A percentile compares a stretch with the other conserved stretches of the same genome.
phyloP scores from a whole-genome alignment of 2,797 vertebrate species.

The Podarcis lilfordi region DNA sequence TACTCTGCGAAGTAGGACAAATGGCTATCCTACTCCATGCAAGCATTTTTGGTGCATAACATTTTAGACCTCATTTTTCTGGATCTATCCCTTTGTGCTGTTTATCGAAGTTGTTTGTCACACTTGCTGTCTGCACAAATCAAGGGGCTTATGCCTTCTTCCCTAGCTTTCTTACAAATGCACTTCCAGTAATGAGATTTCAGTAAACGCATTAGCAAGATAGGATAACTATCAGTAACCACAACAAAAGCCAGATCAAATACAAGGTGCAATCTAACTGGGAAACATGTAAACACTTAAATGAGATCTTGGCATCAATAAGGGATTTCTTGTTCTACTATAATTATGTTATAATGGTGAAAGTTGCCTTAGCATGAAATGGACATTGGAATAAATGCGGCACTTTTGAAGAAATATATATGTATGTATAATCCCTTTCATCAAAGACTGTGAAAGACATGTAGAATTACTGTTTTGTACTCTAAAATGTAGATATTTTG shows the following conservation, averaged over 20 bases:
- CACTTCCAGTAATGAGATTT: slow-evolving; percentile 34
- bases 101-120: neutral
- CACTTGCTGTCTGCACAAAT: slow-evolving; percentile 24
- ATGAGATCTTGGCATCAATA: slow-evolving; percentile 58
- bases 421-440: slow-evolving; percentile 53
- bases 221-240: slow-evolving; percentile 46
- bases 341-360: slow-evolving; percentile 74
- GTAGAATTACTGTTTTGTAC: slow-evolving; percentile 59
- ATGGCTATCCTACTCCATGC: neutral
- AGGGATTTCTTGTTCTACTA: slow-evolving; percentile 63
- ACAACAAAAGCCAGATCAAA: slow-evolving; percentile 51
- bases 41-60: neutral
- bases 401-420: slow-evolving; percentile 64
- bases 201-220: slow-evolving; percentile 43
- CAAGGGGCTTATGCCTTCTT: neutral
- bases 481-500: slow-evolving; percentile 57
- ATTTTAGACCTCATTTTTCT: neutral
- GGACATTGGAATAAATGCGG: slow-evolving; percentile 64
- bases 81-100: neutral
- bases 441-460: slow-evolving; percentile 52
- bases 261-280: slow-evolving; percentile 51
- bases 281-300: slow-evolving; percentile 62
- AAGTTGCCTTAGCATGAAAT: slow-evolving; percentile 66
- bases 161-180: neutral
- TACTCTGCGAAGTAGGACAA: neutral